Percentiles rank a stretch among this genome's conserved stretches.
Evolutionary conservation across 92 coral and sea anemone genomes (phyloP).

Genomic region (Blastomussa wellsi): DNA sequence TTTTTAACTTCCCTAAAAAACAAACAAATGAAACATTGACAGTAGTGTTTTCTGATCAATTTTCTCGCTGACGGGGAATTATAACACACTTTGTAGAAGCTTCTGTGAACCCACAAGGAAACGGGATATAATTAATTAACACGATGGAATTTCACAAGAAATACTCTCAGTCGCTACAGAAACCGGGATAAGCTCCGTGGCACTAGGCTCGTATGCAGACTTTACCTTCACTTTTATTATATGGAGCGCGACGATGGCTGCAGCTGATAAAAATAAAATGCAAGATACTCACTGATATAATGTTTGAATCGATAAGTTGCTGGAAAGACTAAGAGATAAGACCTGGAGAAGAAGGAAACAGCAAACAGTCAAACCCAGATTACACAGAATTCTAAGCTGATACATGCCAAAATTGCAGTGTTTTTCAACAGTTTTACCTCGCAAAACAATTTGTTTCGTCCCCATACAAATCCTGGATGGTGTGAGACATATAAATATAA

Average conservation of each 20-base stretch:
- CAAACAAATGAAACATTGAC: neutral
- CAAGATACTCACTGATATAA: conserved; percentile 56
- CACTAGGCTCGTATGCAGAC: no score
- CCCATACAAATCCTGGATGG: no score
- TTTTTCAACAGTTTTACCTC: no score
- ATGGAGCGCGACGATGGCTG: neutral
- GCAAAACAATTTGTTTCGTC: no score
- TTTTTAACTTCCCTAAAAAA: conserved; percentile 61
- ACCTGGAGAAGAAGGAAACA: conserved; percentile 22
- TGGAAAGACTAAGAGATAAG: conserved; percentile 38
- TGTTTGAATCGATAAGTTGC: conserved; percentile 40
- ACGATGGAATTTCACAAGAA: neutral
- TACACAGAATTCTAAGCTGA: no score
- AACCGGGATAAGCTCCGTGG: no score
- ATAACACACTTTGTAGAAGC: neutral
- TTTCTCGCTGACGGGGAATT: no score
- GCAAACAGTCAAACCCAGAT: neutral
- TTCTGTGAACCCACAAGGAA: neutral
- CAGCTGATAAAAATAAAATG: neutral
- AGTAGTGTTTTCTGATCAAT: neutral
- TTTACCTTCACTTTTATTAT: no score
- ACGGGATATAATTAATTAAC: no score
- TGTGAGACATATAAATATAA: neutral
- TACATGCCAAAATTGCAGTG: no score
- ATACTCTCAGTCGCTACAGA: no score